Base-by-base conservation (phyloP, 2,888 invertebrate genomes). In the Dryadula phaetusa region DNA sequence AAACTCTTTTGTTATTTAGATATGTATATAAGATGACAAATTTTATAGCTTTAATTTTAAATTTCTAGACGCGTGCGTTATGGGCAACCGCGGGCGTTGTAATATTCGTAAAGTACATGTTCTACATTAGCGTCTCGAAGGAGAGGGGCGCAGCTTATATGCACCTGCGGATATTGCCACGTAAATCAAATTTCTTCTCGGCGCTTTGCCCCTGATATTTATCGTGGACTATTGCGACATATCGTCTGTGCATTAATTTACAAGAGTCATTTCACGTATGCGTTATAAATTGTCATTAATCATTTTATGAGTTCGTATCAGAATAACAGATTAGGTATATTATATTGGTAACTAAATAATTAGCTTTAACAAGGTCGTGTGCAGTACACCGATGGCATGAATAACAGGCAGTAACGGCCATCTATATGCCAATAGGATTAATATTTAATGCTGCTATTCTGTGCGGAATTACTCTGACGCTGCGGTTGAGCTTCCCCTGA, bases 391-490 rank as follows among this genome's bases (percentile, higher is more conserved):
- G 76, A 75, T 40, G 75, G 75, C 82, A 82, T 87, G 84, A 87
- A 87, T 88, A 86, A 85, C 84, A 80, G 75, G 72, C 79, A 78
- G 79, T 86, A 87, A 86, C 84, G 84, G 81, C 85, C 82, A 85
- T 87, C 83, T 88, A 86, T 87, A 86, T 85, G 86, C 85, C 87
- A 87, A 88, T 89, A 84, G 86, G 82, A 87, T 91, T 89, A 88
- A 87, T 90, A 90, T 89, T 90, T 88, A 90, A 90, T 86, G 86
- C 84, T 81, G 82, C 86, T 85, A 86, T 88, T 86, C 86, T 84
- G 86, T 76, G 74, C 81, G 79, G 79, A 88, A 91, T 90, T 87
- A 88, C 87, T 83, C 78, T 82, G 78, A 82, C 86, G 83, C 86
- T 86, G 86, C 82, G 83, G 84, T 83, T 82, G 83, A 86, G 84